Evolutionary conservation across 2,797 vertebrate species (phyloP).

Genomic region (Miichthys miiuy): DNA sequence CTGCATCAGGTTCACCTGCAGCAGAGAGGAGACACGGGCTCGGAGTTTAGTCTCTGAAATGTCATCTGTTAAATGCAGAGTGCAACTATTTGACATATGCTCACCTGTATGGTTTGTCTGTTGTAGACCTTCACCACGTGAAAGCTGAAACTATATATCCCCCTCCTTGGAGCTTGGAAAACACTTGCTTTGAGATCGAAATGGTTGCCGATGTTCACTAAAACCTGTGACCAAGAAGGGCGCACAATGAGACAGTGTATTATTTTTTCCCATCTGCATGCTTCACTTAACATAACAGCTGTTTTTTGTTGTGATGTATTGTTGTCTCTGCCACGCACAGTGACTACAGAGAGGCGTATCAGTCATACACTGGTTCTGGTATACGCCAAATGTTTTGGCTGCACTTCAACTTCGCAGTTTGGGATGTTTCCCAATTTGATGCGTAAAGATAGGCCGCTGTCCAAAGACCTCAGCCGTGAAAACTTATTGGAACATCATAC

Average conservation of each 20-base stretch:
- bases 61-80: background rate
- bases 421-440: slow-evolving; percentile 53
- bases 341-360: slow-evolving; percentile 34
- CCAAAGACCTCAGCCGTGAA: slow-evolving; percentile 52
- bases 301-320: slow-evolving; percentile 31
- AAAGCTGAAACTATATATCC: slow-evolving; percentile 99
- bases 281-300: slow-evolving; percentile 47
- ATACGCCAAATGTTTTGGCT: slow-evolving; percentile 56
- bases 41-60: slow-evolving; percentile 12
- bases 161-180: slow-evolving; percentile 97
- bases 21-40: slow-evolving; percentile 43
- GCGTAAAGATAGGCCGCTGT: slow-evolving; percentile 53
- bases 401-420: slow-evolving; percentile 52
- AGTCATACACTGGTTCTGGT: slow-evolving; percentile 26
- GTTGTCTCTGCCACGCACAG: slow-evolving; percentile 23
- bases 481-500: slow-evolving; percentile 43
- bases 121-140: slow-evolving; percentile 99
- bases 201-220: slow-evolving; percentile 99
- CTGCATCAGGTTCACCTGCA: slow-evolving; percentile 98
- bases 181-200: slow-evolving; percentile 98
- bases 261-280: slow-evolving; percentile 11
- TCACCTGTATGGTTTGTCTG: slow-evolving; percentile 99
- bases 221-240: slow-evolving; percentile 89
- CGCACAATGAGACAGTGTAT: slow-evolving; percentile 36
- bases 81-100: slow-evolving; percentile 53